These are phyloP conservation scores for Serranus cabrilla DNA, from an alignment of 2,797 vertebrate genomes.

Conservation along the genomic window DNA sequence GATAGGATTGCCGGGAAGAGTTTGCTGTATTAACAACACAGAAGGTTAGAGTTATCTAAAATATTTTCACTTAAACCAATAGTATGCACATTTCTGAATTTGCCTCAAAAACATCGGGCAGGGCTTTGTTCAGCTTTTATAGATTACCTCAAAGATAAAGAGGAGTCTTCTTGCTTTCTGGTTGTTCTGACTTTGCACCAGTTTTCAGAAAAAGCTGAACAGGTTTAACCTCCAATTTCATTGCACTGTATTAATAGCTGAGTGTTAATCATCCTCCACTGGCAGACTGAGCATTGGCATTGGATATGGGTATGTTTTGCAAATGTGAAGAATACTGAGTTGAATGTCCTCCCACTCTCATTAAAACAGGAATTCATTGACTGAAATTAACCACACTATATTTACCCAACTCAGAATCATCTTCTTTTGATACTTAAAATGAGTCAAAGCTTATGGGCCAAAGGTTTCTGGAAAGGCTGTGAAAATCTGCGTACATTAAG, in stretches of 20 bases:
- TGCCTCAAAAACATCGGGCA: too few species aligned
- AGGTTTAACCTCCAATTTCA: background rate
- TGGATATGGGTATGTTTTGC: background rate
- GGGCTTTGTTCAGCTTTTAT: too few species aligned
- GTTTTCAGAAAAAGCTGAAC: background rate
- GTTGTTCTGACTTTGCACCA: background rate
- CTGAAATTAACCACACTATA: background rate
- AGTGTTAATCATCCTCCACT: background rate
- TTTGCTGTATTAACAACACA: too few species aligned
- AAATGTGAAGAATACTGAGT: background rate
- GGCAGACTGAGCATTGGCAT: too few species aligned
- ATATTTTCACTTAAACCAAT: too few species aligned
- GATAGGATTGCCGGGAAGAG: too few species aligned
- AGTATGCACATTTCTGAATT: too few species aligned
- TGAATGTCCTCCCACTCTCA: background rate
- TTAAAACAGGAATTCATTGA: background rate
- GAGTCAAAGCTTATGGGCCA: background rate
- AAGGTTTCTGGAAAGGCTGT: background rate
- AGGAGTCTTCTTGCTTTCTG: too few species aligned
- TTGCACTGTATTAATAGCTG: background rate
- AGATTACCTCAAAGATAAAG: too few species aligned
- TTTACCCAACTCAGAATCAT: background rate
- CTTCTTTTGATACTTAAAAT: background rate
- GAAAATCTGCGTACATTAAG: conserved; percentile 1
- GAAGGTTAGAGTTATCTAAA: too few species aligned